Percentiles rank a stretch among this genome's conserved stretches.
phyloP scores from a whole-genome alignment of 2,888 invertebrate species.

The Anorthoa munda region DNA sequence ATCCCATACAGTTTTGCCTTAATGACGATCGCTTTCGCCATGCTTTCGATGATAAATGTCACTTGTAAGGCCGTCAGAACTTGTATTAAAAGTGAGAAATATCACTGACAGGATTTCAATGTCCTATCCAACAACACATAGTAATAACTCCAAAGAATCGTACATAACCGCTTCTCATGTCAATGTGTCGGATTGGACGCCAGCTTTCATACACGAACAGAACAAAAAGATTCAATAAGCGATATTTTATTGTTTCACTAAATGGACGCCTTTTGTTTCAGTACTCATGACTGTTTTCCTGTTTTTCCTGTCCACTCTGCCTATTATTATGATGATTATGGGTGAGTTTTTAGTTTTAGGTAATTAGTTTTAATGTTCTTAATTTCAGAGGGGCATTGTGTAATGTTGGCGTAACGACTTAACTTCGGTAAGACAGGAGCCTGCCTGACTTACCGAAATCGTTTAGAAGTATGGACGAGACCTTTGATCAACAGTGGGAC shows the following conservation, averaged over 20 bases:
- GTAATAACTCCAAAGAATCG: not conserved
- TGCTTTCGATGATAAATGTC: too few relatives aligned
- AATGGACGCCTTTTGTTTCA: constrained; percentile 83
- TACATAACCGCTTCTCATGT: not conserved
- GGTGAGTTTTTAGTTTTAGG: constrained; percentile 89
- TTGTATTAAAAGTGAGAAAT: not conserved
- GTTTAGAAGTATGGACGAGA: too few relatives aligned
- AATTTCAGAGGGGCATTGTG: too few relatives aligned
- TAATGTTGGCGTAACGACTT: too few relatives aligned
- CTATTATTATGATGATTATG: constrained; percentile 94
- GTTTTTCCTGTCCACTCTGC: constrained; percentile 92
- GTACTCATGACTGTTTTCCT: constrained; percentile 94
- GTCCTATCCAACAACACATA: not conserved
- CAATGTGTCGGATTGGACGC: not conserved
- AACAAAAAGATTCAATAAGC: constrained; percentile 33
- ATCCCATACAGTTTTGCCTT: too few relatives aligned
- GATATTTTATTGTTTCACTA: constrained; percentile 30
- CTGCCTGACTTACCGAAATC: too few relatives aligned
- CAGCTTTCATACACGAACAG: constrained; percentile 18
- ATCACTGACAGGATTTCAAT: not conserved
- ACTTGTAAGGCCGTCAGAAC: too few relatives aligned
- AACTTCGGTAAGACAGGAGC: too few relatives aligned
- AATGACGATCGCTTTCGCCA: too few relatives aligned
- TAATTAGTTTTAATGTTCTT: not conserved
- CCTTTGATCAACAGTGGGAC: too few relatives aligned